phyloP scores from a whole-genome alignment of 1,140 invertebrate genomes.

The Drosophila persimilis region DNA sequence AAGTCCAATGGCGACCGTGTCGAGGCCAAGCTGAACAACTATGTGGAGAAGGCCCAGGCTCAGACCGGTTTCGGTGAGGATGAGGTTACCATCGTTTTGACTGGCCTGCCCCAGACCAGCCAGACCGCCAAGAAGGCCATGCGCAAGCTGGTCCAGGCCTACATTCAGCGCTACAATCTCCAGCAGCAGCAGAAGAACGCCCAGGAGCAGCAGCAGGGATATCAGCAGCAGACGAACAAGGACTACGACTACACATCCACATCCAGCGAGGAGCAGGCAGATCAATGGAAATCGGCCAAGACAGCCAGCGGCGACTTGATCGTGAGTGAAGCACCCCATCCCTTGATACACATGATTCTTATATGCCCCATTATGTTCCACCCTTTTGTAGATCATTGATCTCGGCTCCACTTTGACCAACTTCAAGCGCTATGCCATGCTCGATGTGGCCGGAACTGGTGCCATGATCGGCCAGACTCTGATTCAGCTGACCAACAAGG shows the following conservation, averaged over 20 bases:
- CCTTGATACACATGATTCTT: background rate
- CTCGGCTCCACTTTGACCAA: conserved; percentile 68
- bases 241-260: conserved; percentile 64
- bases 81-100: conserved; percentile 76
- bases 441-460: conserved; percentile 61
- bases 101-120: conserved; percentile 64
- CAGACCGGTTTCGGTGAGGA: conserved; percentile 64
- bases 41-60: conserved; percentile 53
- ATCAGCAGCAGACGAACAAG: conserved; percentile 39
- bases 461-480: conserved; percentile 70
- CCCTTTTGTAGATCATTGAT: conserved; percentile 59
- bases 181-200: conserved; percentile 63
- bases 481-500: conserved; percentile 67
- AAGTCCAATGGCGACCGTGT: conserved; percentile 67
- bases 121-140: conserved; percentile 59
- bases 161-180: conserved; percentile 65
- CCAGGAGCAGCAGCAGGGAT: conserved; percentile 43
- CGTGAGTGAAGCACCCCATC: conserved; percentile 32
- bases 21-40: conserved; percentile 69
- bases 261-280: conserved; percentile 67
- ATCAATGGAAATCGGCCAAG: conserved; percentile 64
- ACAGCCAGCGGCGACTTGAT: conserved; percentile 64
- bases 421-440: conserved; percentile 74
- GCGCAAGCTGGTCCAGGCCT: conserved; percentile 64
- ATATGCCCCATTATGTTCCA: too few species aligned